A percentile compares a stretch with the other conserved stretches of the same genome.
Evolutionary conservation across 2,797 vertebrate genomes (phyloP).

Genomic region (Enteromius trimaculatus): DNA sequence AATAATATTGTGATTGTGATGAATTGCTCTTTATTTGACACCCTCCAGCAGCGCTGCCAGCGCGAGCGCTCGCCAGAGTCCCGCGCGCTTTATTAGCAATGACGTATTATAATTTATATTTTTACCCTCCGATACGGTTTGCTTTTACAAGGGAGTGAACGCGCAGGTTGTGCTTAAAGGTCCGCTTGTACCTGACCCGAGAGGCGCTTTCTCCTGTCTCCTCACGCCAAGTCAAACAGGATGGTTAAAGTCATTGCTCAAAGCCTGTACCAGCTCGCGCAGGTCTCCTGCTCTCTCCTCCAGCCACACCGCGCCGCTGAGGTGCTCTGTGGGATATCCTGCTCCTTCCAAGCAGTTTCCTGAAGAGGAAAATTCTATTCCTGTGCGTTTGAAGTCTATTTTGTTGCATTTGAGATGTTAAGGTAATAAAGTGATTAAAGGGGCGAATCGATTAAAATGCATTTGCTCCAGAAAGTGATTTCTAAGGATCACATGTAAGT

Average conservation of each 20-base stretch:
- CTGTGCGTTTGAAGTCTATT: slow-evolving; percentile 61
- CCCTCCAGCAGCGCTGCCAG: slow-evolving; percentile 56
- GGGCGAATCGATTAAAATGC: not conserved
- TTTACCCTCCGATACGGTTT: slow-evolving; percentile 59
- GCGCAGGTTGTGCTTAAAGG: slow-evolving; percentile 60
- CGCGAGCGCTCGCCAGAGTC: slow-evolving; percentile 57
- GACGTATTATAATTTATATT: slow-evolving; percentile 63
- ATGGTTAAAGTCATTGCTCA: slow-evolving; percentile 68
- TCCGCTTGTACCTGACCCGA: slow-evolving; percentile 64
- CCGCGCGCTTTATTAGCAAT: slow-evolving; percentile 58
- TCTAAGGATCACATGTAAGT: not conserved
- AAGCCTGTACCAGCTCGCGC: slow-evolving; percentile 57
- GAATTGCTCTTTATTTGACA: slow-evolving; percentile 64
- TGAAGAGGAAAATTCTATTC: slow-evolving; percentile 65
- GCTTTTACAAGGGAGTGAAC: slow-evolving; percentile 61
- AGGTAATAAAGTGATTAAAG: slow-evolving; percentile 26
- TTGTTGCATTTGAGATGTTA: slow-evolving; percentile 57
- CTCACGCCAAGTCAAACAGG: slow-evolving; percentile 74
- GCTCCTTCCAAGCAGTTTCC: slow-evolving; percentile 58
- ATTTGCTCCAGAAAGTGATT: not conserved
- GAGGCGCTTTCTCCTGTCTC: slow-evolving; percentile 56
- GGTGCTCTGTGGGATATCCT: slow-evolving; percentile 70
- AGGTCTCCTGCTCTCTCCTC: slow-evolving; percentile 54
- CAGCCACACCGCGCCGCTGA: slow-evolving; percentile 47
- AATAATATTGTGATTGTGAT: slow-evolving; percentile 59